A percentile compares a stretch with the other conserved stretches of the same genome.
phyloP scores from a whole-genome alignment of 2,113 vertebrate genomes.

The Xiphias gladius region DNA sequence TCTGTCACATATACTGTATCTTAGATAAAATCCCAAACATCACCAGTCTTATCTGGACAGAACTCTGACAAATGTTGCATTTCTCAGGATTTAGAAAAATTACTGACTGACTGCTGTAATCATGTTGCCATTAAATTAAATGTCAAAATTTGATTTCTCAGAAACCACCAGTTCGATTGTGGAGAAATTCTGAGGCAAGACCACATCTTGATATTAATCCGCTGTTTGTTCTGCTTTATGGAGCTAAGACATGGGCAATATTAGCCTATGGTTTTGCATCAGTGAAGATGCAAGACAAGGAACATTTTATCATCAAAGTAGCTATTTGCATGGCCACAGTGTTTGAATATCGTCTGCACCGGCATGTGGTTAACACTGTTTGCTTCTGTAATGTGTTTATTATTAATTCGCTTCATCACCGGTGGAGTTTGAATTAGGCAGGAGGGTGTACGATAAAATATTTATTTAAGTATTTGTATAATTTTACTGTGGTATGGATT shows the following conservation, averaged over 20 bases:
- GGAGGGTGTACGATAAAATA: background rate
- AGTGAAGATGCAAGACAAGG: background rate
- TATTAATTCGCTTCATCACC: slow-evolving; percentile 31
- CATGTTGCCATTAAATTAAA: background rate
- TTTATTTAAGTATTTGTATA: background rate
- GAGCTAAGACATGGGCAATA: background rate
- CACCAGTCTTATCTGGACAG: background rate
- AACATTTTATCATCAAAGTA: slow-evolving; percentile 10
- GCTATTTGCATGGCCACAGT: background rate
- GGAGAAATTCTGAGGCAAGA: background rate
- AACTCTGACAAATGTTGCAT: background rate
- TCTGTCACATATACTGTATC: slow-evolving; percentile 4
- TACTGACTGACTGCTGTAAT: background rate
- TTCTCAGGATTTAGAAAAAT: background rate
- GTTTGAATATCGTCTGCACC: background rate
- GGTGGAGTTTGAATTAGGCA: background rate
- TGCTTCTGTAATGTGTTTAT: slow-evolving; percentile 22
- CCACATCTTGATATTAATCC: background rate
- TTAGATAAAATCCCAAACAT: background rate
- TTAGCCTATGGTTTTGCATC: no score
- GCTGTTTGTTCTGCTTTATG: background rate
- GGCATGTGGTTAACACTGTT: background rate
- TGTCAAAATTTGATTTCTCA: background rate
- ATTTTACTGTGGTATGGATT: background rate
- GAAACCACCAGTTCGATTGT: background rate